A percentile compares a stretch with the other conserved stretches of the same genome.
phyloP scores from a whole-genome alignment of 30 jellyfish, hydroid and myxozoan genomes.

The Pseudorhiza aurosa region DNA sequence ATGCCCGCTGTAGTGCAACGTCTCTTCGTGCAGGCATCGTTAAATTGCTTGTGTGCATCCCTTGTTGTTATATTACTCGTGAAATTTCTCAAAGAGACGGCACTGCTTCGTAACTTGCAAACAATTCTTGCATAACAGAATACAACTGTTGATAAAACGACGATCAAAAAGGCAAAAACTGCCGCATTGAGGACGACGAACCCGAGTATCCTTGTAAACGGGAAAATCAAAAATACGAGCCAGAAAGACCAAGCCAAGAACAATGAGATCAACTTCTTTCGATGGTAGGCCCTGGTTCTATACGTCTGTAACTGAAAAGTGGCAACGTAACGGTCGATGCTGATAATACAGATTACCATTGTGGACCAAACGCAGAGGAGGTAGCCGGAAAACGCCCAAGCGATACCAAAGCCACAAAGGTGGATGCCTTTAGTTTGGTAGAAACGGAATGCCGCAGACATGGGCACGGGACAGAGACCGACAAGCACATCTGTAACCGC shows the following conservation, averaged over 20 bases:
- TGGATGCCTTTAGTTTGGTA: background rate
- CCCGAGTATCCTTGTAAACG: background rate
- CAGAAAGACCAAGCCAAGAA: background rate
- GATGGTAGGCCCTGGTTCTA: background rate
- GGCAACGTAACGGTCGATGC: constrained; percentile 16
- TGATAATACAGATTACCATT: background rate
- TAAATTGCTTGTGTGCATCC: too few relatives aligned
- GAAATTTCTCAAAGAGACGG: background rate
- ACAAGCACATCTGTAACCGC: constrained; percentile 17
- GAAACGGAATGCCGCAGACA: background rate
- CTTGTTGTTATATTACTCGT: background rate
- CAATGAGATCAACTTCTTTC: background rate
- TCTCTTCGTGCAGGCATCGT: background rate
- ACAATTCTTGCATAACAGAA: constrained; percentile 1
- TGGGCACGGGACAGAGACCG: background rate
- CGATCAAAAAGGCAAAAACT: background rate
- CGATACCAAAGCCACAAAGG: background rate
- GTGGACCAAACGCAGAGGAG: constrained; percentile 13
- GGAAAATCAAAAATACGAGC: background rate
- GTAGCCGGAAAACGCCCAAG: constrained; percentile 8
- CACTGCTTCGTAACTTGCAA: background rate
- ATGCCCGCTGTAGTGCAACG: background rate
- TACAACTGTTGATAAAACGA: background rate
- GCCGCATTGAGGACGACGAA: background rate
- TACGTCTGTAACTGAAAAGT: background rate